Evolutionary conservation across 2,113 vertebrate genomes (phyloP), one percentile per base, ranked within the genome.

Genomic region (Apteryx owenii): DNA sequence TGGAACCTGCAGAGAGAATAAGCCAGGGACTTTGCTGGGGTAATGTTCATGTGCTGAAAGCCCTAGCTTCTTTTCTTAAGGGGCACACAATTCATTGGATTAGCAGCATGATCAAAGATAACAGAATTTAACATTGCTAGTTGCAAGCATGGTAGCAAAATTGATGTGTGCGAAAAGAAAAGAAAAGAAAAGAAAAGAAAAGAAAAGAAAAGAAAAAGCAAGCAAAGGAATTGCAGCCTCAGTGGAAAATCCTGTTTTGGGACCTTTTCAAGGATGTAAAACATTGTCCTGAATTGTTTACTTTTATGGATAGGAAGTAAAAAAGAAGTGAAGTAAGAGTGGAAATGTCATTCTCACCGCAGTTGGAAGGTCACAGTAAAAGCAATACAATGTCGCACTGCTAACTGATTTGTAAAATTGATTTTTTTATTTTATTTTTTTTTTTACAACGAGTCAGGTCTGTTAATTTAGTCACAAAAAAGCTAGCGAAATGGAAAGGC

Each of bases 241-340:
- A 50, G 26, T 95, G 73, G 86, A 95, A 96, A 96, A 95, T 89
- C 70, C 62, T 89, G 70, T 53, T 94, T 85, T 70, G 86, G 75
- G 66, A 88, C 62, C 64, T 91, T 96, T 88, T 94, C 84, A 60
- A 85, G 33, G 75, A 85, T 85, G 48, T 89, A 88, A 91, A 95
- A 69, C 26, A 77, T 89, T 0, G 1, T 80, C 88, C 70, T 87
- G 44, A 89, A 72, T 46, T 82, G 84, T 96, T 95, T 95, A 81
- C 50, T 95, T 91, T 87, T 91, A 82, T 51, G 86, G 50, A 10
- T 93, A 91, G 50, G 83, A 97, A 89, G 66, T 54, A n/a, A 82
- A 85, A 90, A 95, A 93, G 44, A 83, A 85, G 48, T 76, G 58
- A 89, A 93, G n/a, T 71, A 73, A 54, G 29, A 91, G 66, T 92